Conservation (phyloP, 2,113 vertebrate species). For the Colius striatus region DNA sequence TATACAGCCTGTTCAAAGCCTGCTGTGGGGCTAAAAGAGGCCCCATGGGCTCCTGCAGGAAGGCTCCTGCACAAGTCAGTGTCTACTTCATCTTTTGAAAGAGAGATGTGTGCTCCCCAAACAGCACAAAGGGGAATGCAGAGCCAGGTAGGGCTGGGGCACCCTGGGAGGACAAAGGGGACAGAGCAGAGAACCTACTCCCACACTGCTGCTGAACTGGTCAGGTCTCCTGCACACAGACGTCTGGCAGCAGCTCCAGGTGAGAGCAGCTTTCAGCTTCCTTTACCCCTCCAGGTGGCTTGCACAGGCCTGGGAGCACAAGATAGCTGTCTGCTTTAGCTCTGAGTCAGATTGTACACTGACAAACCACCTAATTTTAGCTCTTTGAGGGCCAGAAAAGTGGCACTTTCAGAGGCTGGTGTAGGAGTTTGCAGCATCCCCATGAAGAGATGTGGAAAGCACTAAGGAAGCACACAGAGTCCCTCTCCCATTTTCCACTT, state of each 20-base stretch:
- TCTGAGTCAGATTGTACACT: neutral
- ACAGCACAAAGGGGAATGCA: neutral
- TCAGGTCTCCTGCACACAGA: neutral
- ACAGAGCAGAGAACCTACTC: neutral
- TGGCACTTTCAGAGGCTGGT: neutral
- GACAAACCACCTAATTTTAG: neutral
- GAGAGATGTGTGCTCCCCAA: accelerated
- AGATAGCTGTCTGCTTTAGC: neutral
- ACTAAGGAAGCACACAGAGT: neutral
- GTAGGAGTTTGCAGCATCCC: neutral
- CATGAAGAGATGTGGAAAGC: neutral
- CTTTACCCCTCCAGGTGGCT: neutral
- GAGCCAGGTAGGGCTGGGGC: neutral
- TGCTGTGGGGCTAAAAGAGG: neutral
- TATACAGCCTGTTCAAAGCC: neutral
- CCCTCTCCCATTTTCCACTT: neutral
- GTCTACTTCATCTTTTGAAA: neutral
- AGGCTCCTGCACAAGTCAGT: neutral
- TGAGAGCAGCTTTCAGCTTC: neutral
- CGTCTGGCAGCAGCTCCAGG: neutral
- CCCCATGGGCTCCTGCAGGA: neutral
- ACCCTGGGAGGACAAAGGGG: neutral
- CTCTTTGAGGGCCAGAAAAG: neutral
- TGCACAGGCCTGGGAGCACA: neutral
- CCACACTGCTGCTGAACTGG: neutral